Conservation (phyloP, 2,888 invertebrate species). For the Heliconius ethilla region DNA sequence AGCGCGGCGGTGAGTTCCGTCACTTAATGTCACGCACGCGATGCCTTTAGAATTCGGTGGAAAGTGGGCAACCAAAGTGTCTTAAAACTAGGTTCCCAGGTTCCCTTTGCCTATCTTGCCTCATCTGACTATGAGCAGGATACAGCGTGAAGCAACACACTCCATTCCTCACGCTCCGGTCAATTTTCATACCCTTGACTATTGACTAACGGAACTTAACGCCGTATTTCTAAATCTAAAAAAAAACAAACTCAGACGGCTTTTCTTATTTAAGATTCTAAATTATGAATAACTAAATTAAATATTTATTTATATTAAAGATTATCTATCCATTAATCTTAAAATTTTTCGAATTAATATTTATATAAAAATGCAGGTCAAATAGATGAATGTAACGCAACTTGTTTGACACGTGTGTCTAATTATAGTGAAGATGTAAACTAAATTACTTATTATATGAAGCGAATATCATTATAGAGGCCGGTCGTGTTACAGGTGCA, state of each 20-base stretch:
- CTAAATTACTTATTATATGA: background rate
- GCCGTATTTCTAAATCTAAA: too few relatives aligned
- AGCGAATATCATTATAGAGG: background rate
- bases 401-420: conserved; percentile 1
- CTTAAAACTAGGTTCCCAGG: background rate
- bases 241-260: too few relatives aligned
- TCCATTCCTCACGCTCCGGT: too few relatives aligned
- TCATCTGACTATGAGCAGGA: background rate
- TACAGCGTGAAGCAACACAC: too few relatives aligned
- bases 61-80: background rate
- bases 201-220: too few relatives aligned
- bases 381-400: background rate
- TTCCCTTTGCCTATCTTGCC: background rate
- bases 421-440: background rate
- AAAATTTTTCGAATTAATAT: background rate
- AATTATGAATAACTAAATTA: too few relatives aligned
- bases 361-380: conserved; percentile 23
- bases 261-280: too few relatives aligned
- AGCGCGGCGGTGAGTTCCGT: too few relatives aligned
- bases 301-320: background rate
- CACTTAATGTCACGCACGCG: too few relatives aligned
- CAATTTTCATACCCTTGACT: too few relatives aligned
- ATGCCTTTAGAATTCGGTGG: too few relatives aligned
- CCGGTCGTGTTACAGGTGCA: background rate
- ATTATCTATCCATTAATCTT: background rate